phyloP scores from a whole-genome alignment of 2,113 vertebrate species.

The Scolopax mira region DNA sequence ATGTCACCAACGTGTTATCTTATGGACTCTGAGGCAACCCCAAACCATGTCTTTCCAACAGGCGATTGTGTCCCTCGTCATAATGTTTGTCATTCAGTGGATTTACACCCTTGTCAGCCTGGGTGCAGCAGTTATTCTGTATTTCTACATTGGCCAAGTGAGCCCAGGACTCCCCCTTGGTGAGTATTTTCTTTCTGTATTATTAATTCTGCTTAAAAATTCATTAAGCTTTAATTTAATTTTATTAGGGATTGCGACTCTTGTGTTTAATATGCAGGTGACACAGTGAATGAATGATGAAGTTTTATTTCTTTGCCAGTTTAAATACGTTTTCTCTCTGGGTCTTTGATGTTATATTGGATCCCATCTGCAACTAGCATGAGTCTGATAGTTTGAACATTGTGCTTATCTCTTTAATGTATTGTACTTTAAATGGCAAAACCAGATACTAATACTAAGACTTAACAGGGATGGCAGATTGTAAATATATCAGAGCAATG shows the following conservation, averaged over 20 bases:
- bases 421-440: background rate
- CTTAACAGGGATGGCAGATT: background rate
- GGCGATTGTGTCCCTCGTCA: conserved; percentile 83
- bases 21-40: background rate
- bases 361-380: background rate
- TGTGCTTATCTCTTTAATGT: background rate
- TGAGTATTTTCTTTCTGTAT: conserved; percentile 52
- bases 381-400: background rate
- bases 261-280: background rate
- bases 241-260: background rate
- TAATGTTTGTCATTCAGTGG: conserved; percentile 98
- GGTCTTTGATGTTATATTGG: background rate
- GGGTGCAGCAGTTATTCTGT: conserved; percentile 80
- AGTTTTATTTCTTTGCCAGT: background rate
- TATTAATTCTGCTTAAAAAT: conserved; percentile 12
- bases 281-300: background rate
- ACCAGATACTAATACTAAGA: background rate
- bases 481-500: background rate
- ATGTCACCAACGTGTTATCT: background rate
- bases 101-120: conserved; percentile 89
- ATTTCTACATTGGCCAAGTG: conserved; percentile 90
- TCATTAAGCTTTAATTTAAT: conserved; percentile 27
- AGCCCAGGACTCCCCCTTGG: conserved; percentile 91
- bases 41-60: conserved; percentile 26
- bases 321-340: background rate